phyloP scores from a whole-genome alignment of 2,113 vertebrate genomes.

The Coracopsis vasa region DNA sequence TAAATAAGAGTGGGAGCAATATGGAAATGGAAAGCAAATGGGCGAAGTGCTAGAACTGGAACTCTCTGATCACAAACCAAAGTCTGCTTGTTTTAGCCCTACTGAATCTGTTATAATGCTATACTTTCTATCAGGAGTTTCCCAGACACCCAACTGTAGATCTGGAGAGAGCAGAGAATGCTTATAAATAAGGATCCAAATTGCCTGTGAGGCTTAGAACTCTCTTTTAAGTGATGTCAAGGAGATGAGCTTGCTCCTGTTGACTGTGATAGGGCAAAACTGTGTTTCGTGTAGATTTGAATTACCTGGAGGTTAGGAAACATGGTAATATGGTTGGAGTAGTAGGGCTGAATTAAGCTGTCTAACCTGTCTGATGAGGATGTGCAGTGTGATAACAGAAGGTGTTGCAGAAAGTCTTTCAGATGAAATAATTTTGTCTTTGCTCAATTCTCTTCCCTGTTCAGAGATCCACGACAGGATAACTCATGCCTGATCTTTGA shows the following conservation, averaged over 20 bases:
- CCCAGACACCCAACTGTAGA: background rate
- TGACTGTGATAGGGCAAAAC: background rate
- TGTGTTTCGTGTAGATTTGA: background rate
- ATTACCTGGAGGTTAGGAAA: background rate
- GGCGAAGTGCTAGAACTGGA: background rate
- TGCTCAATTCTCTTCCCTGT: background rate
- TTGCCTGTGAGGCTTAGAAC: background rate
- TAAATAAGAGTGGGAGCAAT: background rate
- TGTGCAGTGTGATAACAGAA: background rate
- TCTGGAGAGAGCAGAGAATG: background rate
- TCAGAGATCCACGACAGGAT: accelerated
- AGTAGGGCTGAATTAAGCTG: background rate
- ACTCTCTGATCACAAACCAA: background rate
- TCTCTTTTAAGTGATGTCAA: background rate
- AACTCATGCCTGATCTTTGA: background rate
- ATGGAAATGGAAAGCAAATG: background rate
- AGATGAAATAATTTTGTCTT: background rate
- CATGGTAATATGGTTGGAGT: accelerated
- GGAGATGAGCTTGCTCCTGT: background rate
- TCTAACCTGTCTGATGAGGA: background rate
- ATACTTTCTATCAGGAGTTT: background rate
- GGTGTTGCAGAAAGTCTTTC: background rate
- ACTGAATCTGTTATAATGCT: background rate
- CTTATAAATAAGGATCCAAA: background rate
- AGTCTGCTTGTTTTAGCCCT: background rate